Base-by-base conservation (phyloP, 2,888 invertebrate species). In the Ormyrus thymus region DNA sequence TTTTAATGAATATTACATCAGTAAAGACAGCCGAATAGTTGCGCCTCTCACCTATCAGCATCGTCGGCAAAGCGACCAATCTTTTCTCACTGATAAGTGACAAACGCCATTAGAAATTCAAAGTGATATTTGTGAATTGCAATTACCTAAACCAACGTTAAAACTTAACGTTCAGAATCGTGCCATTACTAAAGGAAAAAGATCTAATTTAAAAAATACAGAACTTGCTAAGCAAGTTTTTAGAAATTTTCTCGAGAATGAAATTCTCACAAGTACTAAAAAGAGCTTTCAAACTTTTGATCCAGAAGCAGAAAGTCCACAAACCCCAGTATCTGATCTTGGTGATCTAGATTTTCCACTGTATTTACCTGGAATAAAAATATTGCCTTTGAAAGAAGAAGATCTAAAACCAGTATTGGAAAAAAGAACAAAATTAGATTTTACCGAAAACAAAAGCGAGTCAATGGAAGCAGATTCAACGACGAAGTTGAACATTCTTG, bases 1-100 rank as follows among this genome's bases (percentile, higher is more conserved):
- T 91, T 98, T 98, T 90, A 98, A 98, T 90, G 97, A 97, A 89
- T 96, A 96, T 91, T 98, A 98, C 91, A 96, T 97, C 88, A 94
- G 95, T 81, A 93, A 94, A 79, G 95, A 96, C 88, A 93, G 94
- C 82, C 93, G 95, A 84, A 92, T 97, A 74, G 94, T 95, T 79
- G 94, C 90, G 7, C 91, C 92, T 15, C 86, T 92, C 45, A 92
- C 91, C 6, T 92, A 89, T 77, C 88, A 89, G 70, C 89, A 88
- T 80, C 86, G 89, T 15, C 85, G 88, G 61, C 88, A 88, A 84
- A 88, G 86, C 62, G 89, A 89, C 81, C 87, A 88, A 74, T 83
- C 82, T 7, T 88, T 88, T 73, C 78, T 85, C 29, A 74, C 82
- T 50, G 84, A 85, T 82, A 89, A 89, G 86, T 89, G 88, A 89